Evolutionary conservation across 2,888 invertebrate genomes (phyloP).

Genomic region (Oscheius sp.): DNA sequence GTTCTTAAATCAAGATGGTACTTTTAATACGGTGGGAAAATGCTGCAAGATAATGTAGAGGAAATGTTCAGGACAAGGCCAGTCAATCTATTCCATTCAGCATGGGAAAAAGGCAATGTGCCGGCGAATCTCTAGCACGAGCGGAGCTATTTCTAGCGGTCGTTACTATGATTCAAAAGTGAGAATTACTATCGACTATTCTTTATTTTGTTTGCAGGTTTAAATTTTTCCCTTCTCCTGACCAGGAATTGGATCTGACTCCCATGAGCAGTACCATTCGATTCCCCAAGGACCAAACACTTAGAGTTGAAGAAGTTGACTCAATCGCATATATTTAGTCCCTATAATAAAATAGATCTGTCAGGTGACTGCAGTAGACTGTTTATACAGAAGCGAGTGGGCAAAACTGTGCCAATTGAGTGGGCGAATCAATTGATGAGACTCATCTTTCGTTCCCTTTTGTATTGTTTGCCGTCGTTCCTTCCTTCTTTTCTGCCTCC

Average conservation of each 20-base stretch:
- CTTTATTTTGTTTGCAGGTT: constrained; percentile 22
- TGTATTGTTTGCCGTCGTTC: not conserved
- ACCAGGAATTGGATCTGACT: constrained; percentile 8
- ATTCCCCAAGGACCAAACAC: constrained; percentile 15
- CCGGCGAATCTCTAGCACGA: constrained; percentile 56
- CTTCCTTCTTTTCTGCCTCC: not conserved
- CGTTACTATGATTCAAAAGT: constrained; percentile 37
- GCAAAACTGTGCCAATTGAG: constrained; percentile 17
- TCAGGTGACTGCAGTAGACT: no score
- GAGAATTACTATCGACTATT: not conserved
- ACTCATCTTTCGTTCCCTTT: not conserved
- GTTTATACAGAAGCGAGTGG: no score
- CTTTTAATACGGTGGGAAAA: not conserved
- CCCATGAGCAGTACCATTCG: constrained; percentile 1
- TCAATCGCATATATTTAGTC: not conserved
- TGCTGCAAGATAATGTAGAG: not conserved
- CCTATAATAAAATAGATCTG: not conserved
- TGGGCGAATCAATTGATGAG: not conserved
- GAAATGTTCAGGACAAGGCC: constrained; percentile 42
- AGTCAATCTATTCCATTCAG: constrained; percentile 50
- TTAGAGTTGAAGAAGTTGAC: constrained; percentile 30
- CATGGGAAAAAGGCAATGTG: constrained; percentile 55
- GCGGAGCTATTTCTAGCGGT: constrained; percentile 52
- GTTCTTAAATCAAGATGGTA: constrained; percentile 15
- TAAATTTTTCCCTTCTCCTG: constrained; percentile 13